Base-by-base conservation (phyloP, 2,888 invertebrate genomes). In the Pandemis corylana region DNA sequence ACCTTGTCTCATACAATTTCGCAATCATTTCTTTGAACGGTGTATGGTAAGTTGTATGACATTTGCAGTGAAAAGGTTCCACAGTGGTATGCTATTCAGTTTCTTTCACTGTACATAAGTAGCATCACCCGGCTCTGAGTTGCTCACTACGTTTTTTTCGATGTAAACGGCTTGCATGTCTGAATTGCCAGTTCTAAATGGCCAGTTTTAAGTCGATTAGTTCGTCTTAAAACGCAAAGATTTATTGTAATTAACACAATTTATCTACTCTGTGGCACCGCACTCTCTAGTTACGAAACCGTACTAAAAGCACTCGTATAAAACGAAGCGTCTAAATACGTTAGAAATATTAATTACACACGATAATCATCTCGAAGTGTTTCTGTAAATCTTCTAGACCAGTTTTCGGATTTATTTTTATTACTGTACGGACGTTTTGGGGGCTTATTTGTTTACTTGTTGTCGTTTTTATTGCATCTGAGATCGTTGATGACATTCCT, bases 321-420 rank as follows among this genome's bases (percentile, higher is more conserved):
- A 80, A 82, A 80, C 81, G 80, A 82, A 78, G 79, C 73, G 76
- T 76, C 78, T 76, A 76, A 78, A 79, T 76, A 79, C 77, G 73
- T 79, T 77, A 77, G 78, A 79, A 78, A 79, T 82, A 85, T 85
- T 84, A 83, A 83, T 84, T 84, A 81, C 81, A 70, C 70, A 46
- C 68, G 84, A 84, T 85, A 81, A 80, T 80, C 75, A 84, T 84
- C 84, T 78, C 68, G 76, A 78, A 75, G 78, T 74, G 78, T 76
- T 80, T 81, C 78, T 73, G 79, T 81, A 82, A 81, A 83, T 80
- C 80, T 80, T 76, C 62, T 77, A 74, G 79, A 83, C 82, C 80
- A 80, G 82, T 81, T 78, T 79, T 79, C 76, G 78, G 79, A 81
- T 82, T 82, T 84, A 82, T 82, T 81, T 81, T 79, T 78, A 78